Evolutionary conservation across 2,113 vertebrate genomes (phyloP), one percentile per base, ranked within the genome.

Genomic region (Uropsilus gracilis): DNA sequence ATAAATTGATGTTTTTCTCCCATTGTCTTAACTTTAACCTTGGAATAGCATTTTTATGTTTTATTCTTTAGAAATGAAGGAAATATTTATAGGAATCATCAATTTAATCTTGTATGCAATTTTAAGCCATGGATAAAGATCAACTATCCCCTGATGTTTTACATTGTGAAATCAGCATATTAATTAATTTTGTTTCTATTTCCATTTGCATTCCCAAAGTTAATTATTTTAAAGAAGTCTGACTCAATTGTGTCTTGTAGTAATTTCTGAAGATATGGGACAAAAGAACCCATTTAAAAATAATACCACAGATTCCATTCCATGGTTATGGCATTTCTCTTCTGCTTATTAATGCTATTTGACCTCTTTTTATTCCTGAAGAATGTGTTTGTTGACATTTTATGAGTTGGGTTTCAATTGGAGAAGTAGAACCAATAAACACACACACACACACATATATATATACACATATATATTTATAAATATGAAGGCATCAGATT

Each of bases 161-260:
- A 50, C 13, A 42, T 7, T 3, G 32, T 37, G 6, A 92, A 94
- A 96, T 93, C 73, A 93, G 37, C 71, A 94, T 93, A 93, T 87
- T 87, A 28, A 93, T 88, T 91, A 91, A 94, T 93, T 91, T 34
- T 95, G 61, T 63, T 96, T 94, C 34, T 84, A 68, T 84, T 96
- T 95, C 8, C 28, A 93, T 57, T 92, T 86, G 17, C 68, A 85
- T 44, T 91, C 73, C 80, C 84, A 66, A 92, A 94, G 28, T 32
- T 91, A 89, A 95, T 93, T 94, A 86, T 30, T 77, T 88, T 78
- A 77, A 93, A 63, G 6, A 85, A 81, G 32, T 91, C 46, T 88
- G 61, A 89, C 16, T 95, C 95, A 93, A 86, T 95, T 91, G 91
- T 86, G 71, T 63, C 39, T 66, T 89, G 53, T 66, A 89, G 14